Percentiles rank a stretch among this genome's conserved stretches.
Evolutionary conservation across 2,797 vertebrate species (phyloP).

Genomic region (Smutsia temminckii): DNA sequence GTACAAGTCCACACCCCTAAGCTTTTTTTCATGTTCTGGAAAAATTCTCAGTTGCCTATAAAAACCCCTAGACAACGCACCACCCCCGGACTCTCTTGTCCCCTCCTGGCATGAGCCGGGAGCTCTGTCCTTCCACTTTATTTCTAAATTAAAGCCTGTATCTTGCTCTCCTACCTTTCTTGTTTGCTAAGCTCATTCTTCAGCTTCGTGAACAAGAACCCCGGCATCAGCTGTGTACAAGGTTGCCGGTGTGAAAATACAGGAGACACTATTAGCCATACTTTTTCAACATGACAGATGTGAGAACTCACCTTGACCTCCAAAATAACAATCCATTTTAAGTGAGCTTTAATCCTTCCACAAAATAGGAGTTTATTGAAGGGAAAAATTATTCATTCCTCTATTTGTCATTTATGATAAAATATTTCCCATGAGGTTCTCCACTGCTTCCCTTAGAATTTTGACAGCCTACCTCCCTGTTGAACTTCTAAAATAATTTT

Average conservation of each 20-base stretch:
- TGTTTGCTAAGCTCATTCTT: no score
- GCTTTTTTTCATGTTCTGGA: no score
- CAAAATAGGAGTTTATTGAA: constrained; percentile 9
- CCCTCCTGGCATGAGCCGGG: no score
- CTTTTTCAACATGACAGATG: neutral
- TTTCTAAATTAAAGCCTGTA: no score
- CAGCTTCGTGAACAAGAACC: no score
- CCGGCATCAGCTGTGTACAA: neutral
- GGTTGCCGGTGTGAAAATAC: neutral
- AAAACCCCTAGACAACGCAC: no score
- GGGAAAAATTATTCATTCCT: neutral
- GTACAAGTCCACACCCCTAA: no score
- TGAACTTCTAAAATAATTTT: constrained; percentile 36
- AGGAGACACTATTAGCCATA: neutral
- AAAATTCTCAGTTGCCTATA: no score
- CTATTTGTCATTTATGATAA: neutral
- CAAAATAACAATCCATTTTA: neutral
- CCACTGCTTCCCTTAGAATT: neutral
- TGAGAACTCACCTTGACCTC: neutral
- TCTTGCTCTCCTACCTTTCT: no score
- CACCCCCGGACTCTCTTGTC: no score
- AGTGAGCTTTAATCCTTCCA: neutral
- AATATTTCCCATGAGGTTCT: neutral
- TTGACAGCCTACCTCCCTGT: neutral
- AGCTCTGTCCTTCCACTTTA: no score